phyloP scores from a whole-genome alignment of 2,888 invertebrate genomes.

The Stenotaenia linearis region DNA sequence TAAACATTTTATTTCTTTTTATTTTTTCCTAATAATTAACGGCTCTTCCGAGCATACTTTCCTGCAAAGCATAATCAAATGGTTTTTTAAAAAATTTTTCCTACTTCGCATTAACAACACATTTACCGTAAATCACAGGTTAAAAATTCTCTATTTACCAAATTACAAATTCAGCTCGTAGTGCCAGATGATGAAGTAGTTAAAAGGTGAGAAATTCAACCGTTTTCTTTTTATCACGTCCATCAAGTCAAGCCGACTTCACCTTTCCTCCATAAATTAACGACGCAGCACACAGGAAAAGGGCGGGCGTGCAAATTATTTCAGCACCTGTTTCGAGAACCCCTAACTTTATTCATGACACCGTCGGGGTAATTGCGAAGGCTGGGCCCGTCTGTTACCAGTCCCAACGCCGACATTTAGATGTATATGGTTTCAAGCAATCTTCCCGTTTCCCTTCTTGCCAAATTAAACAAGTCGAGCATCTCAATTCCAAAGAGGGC shows the following conservation, averaged over 20 bases:
- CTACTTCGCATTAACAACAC: too few species aligned
- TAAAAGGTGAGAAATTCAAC: neutral
- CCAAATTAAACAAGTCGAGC: constrained; percentile 15
- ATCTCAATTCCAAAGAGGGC: neutral
- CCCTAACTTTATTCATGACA: constrained; percentile 19
- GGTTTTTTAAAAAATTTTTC: neutral
- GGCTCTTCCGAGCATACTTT: too few species aligned
- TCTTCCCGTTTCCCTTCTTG: neutral
- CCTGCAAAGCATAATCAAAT: neutral
- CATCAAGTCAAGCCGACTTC: constrained; percentile 19
- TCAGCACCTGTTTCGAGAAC: constrained; percentile 10
- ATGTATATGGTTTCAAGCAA: constrained; percentile 11
- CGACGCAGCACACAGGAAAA: neutral
- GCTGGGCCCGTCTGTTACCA: neutral
- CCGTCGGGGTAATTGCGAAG: neutral
- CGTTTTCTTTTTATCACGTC: neutral
- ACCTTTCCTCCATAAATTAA: neutral
- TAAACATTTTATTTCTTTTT: too few species aligned
- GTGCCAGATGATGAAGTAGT: neutral
- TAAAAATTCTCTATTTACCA: too few species aligned
- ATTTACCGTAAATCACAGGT: too few species aligned
- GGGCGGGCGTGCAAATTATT: constrained; percentile 1
- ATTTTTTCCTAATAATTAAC: too few species aligned
- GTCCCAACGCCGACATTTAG: neutral
- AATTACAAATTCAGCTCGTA: too few species aligned